Conservation (phyloP, 2,888 invertebrate species). For the Platerodrilus igneus region DNA sequence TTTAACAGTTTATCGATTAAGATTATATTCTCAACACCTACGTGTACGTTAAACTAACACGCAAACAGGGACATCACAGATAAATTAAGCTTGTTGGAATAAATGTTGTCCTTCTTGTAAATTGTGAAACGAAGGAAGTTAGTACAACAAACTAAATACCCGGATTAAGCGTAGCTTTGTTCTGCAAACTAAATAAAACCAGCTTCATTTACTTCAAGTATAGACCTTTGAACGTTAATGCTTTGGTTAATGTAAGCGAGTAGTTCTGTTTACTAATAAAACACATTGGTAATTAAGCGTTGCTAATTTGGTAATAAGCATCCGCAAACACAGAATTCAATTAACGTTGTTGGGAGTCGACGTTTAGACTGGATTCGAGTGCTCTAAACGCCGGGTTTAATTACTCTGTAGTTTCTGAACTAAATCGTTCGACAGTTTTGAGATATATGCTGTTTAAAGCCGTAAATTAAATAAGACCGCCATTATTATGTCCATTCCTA, state of each 20-base stretch:
- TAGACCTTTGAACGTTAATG: slow-evolving; percentile 44
- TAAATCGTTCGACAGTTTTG: too few species aligned
- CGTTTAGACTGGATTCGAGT: slow-evolving; percentile 24
- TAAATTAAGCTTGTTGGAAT: slow-evolving; percentile 23
- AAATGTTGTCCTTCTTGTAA: slow-evolving; percentile 17
- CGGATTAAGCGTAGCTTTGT: slow-evolving; percentile 31
- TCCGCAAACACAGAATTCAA: slow-evolving; percentile 50
- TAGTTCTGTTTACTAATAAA: slow-evolving; percentile 49
- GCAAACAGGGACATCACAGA: slow-evolving; percentile 22
- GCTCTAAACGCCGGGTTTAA: slow-evolving; percentile 17
- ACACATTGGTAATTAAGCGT: slow-evolving; percentile 50
- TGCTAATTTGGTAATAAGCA: slow-evolving; percentile 51
- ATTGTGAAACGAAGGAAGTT: too few species aligned
- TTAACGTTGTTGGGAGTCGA: slow-evolving; percentile 46
- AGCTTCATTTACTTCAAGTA: slow-evolving; percentile 35
- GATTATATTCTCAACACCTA: slow-evolving; percentile 21
- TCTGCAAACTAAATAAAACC: slow-evolving; percentile 37
- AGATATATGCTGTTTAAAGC: too few species aligned
- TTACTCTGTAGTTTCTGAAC: too few species aligned
- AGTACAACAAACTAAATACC: slow-evolving; percentile 25
- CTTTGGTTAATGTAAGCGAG: slow-evolving; percentile 45
- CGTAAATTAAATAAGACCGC: too few species aligned
- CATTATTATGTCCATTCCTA: too few species aligned
- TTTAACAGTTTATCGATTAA: slow-evolving; percentile 20
- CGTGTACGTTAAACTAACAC: slow-evolving; percentile 22